Evolutionary conservation across 2,888 invertebrate species (phyloP).

Genomic region (Matsumyia berberina): DNA sequence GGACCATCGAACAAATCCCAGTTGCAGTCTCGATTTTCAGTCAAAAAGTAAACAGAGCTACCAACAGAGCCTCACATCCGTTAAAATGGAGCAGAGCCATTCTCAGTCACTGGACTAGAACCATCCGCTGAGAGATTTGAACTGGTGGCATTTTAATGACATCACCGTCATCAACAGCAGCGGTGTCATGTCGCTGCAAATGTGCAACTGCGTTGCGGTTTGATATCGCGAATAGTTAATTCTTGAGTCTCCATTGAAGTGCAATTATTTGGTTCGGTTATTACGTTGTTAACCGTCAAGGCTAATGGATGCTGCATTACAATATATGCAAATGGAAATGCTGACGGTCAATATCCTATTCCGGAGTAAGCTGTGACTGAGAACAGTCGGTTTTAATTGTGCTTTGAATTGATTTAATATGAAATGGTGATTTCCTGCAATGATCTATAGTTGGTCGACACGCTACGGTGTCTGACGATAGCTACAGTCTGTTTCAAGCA

Average conservation of each 20-base stretch:
- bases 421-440: no score
- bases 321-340: constrained; percentile 37
- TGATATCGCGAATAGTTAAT: constrained; percentile 33
- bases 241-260: constrained; percentile 28
- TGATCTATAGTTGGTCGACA: no score
- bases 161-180: constrained; percentile 31
- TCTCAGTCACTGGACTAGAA: constrained; percentile 47
- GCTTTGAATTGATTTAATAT: no score
- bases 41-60: constrained; percentile 30
- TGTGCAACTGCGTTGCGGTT: constrained; percentile 14
- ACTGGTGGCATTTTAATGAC: constrained; percentile 69
- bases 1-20: constrained; percentile 1
- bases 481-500: no score
- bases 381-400: no score
- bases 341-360: constrained; percentile 62
- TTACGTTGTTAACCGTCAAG: constrained; percentile 54
- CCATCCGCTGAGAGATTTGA: constrained; percentile 42
- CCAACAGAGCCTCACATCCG: constrained; percentile 18
- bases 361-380: constrained; percentile 12
- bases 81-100: constrained; percentile 54
- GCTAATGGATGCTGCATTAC: constrained; percentile 45
- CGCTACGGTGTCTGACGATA: no score
- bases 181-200: constrained; percentile 20
- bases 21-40: constrained; percentile 43
- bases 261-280: constrained; percentile 55